Conservation (phyloP, 2,113 vertebrate species). For the Barnardius zonarius region DNA sequence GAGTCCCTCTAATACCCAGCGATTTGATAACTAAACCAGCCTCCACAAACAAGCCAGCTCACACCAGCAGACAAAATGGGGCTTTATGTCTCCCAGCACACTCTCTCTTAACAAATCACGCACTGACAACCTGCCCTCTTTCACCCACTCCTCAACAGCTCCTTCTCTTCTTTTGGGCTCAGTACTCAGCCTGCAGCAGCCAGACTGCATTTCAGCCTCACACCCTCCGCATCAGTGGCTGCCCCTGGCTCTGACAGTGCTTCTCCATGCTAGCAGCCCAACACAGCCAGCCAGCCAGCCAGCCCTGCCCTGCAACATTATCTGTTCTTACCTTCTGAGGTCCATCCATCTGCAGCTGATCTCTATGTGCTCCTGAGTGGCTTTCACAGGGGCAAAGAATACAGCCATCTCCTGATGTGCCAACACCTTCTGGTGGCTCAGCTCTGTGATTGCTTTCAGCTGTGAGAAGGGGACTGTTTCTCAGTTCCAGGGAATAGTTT, state of each 20-base stretch:
- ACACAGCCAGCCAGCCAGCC: background rate
- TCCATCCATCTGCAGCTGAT: background rate
- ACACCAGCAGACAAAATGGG: background rate
- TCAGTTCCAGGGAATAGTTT: background rate
- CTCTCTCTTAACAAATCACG: fast-evolving
- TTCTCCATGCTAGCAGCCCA: background rate
- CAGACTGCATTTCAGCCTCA: background rate
- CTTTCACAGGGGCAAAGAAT: background rate
- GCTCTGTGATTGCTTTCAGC: background rate
- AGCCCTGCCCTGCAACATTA: background rate
- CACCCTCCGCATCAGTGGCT: fast-evolving
- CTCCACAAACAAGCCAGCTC: background rate
- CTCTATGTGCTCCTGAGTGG: background rate
- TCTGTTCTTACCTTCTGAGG: background rate
- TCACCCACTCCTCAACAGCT: background rate
- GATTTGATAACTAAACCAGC: background rate
- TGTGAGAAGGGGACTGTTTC: background rate
- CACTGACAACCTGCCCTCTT: background rate
- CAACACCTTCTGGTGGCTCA: background rate
- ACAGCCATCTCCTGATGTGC: background rate
- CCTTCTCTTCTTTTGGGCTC: background rate
- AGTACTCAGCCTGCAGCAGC: background rate
- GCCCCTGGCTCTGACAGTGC: background rate
- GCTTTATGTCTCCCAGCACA: background rate
- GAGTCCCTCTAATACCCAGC: background rate